Evolutionary conservation across 53 echinoderm and acorn worm species (phyloP).

Genomic region (Stichopus horrens): DNA sequence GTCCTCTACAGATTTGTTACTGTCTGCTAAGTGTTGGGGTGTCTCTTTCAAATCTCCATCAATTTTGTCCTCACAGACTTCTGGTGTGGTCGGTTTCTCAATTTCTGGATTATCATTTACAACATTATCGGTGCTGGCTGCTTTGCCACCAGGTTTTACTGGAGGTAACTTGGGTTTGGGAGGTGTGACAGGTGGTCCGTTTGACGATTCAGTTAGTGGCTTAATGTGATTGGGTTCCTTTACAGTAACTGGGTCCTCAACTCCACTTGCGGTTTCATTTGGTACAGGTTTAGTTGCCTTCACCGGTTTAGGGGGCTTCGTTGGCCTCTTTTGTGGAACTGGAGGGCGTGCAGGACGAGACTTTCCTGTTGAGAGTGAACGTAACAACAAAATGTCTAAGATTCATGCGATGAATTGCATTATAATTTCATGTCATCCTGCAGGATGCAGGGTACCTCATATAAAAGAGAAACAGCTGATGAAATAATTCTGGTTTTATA

Average conservation of each 20-base stretch:
- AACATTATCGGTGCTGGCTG: neutral
- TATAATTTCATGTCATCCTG: too few relatives aligned
- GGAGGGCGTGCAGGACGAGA: conserved; percentile 10
- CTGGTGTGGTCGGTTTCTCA: neutral
- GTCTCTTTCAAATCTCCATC: neutral
- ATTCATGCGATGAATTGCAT: too few relatives aligned
- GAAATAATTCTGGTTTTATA: too few relatives aligned
- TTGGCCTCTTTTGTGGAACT: neutral
- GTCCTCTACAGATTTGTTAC: neutral
- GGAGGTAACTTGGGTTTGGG: neutral
- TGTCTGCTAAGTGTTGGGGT: neutral
- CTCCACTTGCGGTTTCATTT: neutral
- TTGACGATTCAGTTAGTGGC: neutral
- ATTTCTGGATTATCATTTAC: neutral
- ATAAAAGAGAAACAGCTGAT: too few relatives aligned
- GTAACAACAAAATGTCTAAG: too few relatives aligned
- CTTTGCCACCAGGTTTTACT: neutral
- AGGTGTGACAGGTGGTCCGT: neutral
- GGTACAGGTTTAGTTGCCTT: neutral
- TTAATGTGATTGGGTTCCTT: neutral
- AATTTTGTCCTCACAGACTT: neutral
- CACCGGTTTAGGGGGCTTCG: conserved; percentile 12
- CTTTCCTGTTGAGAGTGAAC: neutral
- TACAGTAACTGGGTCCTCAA: neutral
- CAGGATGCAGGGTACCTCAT: too few relatives aligned